Percentiles rank a stretch among this genome's conserved stretches.
Evolutionary conservation across 2,797 vertebrate genomes (phyloP).

Genomic region (Rhynchotus rufescens): DNA sequence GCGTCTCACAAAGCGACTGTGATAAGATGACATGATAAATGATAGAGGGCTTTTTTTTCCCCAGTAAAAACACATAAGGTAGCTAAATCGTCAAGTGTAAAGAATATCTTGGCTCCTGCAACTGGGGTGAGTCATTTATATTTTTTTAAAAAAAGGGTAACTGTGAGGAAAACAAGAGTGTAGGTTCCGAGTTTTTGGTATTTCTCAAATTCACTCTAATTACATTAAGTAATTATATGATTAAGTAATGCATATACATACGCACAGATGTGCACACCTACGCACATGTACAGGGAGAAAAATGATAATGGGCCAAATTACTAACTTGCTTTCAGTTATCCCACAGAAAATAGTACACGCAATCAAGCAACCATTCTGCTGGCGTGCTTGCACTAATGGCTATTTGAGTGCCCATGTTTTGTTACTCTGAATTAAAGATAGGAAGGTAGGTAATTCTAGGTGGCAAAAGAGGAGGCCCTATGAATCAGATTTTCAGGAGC

Average conservation of each 20-base stretch:
- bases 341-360: constrained; percentile 47
- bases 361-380: constrained; percentile 66
- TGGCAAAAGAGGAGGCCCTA: neutral
- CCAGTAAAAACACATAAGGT: constrained; percentile 85
- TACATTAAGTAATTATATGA: constrained; percentile 56
- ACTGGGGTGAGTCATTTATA: constrained; percentile 69
- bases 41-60: constrained; percentile 75
- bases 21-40: constrained; percentile 98
- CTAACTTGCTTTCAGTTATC: constrained; percentile 57
- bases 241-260: constrained; percentile 35
- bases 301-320: constrained; percentile 65
- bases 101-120: constrained; percentile 73
- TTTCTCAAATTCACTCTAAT: constrained; percentile 53
- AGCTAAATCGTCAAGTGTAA: constrained; percentile 78
- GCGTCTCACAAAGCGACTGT: constrained; percentile 89
- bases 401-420: constrained; percentile 59
- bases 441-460: constrained; percentile 51
- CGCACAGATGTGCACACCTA: constrained; percentile 51
- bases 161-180: constrained; percentile 45
- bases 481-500: constrained; percentile 16
- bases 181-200: constrained; percentile 9
- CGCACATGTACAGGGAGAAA: constrained; percentile 12
- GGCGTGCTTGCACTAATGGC: constrained; percentile 57
- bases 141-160: constrained; percentile 70
- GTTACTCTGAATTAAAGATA: constrained; percentile 64